Base-by-base conservation (phyloP, 1,140 invertebrate genomes). In the Archivesica marissinica region DNA sequence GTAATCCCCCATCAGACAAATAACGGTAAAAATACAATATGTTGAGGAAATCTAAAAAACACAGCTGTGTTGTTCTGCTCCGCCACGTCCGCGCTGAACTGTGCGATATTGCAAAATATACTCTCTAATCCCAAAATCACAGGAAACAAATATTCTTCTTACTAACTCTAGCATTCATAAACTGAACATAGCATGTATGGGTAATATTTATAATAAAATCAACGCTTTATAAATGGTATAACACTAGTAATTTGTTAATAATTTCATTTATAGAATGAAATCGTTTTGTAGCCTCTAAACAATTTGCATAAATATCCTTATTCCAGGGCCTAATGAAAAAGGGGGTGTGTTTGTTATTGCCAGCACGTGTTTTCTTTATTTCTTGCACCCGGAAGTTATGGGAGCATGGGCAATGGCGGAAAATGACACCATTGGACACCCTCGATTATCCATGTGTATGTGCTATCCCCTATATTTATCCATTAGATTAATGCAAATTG, bases 1-100 rank as follows among this genome's bases (percentile, higher is more conserved):
- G 92, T 94, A 94, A 93, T 95, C 94, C 93, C 94, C 94, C 94
- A 95, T 94, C 91, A 94, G 93, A 87, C 82, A 78, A 64, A 77
- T 78, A 84, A 76, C 64, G 54, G 33, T 82, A 70, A n/a, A n/a
- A n/a, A n/a, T 61, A 38, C 59, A 44, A 30, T 77, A 59, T 72
- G n/a, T 61, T 74, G 80, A 87, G 85, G 79, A 77, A 47, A 75
- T 9, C 54, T 28, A 47, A 52, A 59, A 39, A 23, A 56, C 56
- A 78, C 76, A 64, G 78, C 56, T 84, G 56, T 87, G 52, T 76
- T 74, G 79, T 82, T 86, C 78, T 75, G 81, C 86, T 88, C 66
- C 90, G 92, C 92, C 92, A 92, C 92, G 92, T 92, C 92, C 91
- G 77, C 81, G 82, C 87, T 87, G 90, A 87, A 86, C 85, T 88